Conservation (phyloP, 1,140 invertebrate species). For the Aleiodes sp. region DNA sequence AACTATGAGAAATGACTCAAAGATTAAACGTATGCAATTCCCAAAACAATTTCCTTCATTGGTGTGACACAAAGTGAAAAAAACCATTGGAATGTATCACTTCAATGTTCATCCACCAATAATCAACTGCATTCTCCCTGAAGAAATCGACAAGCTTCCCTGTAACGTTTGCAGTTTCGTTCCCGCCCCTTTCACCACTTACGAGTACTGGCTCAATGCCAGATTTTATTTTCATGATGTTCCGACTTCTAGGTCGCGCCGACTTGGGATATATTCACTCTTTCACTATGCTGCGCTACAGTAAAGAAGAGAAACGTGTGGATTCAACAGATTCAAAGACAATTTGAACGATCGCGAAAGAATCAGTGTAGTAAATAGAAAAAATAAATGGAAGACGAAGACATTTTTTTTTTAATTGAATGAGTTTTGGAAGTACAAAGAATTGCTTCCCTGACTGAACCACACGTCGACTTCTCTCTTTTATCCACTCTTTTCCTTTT, state of each 20-base stretch:
- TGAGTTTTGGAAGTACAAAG: constrained; percentile 9
- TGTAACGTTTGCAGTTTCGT: neutral
- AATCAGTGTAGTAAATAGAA: neutral
- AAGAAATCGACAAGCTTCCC: neutral
- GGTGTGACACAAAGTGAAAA: too few species aligned
- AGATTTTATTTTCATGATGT: constrained; percentile 12
- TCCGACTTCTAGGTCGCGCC: constrained; percentile 8
- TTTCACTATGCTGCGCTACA: neutral
- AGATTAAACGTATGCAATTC: too few species aligned
- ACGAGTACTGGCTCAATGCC: neutral
- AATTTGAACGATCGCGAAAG: neutral
- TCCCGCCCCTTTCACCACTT: neutral
- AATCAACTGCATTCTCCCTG: too few species aligned
- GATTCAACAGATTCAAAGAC: constrained; percentile 8
- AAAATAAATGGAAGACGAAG: neutral
- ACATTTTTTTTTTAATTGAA: constrained; percentile 13
- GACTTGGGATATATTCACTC: neutral
- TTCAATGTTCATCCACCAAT: too few species aligned
- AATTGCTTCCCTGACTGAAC: constrained; percentile 15
- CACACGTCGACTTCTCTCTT: neutral
- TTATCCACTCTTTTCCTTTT: constrained; percentile 1
- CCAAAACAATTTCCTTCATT: too few species aligned
- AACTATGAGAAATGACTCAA: too few species aligned
- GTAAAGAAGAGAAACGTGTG: neutral
- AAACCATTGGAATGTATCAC: too few species aligned